Evolutionary conservation across 2,797 vertebrate species (phyloP).

Genomic region (Thripadectes ignobilis): DNA sequence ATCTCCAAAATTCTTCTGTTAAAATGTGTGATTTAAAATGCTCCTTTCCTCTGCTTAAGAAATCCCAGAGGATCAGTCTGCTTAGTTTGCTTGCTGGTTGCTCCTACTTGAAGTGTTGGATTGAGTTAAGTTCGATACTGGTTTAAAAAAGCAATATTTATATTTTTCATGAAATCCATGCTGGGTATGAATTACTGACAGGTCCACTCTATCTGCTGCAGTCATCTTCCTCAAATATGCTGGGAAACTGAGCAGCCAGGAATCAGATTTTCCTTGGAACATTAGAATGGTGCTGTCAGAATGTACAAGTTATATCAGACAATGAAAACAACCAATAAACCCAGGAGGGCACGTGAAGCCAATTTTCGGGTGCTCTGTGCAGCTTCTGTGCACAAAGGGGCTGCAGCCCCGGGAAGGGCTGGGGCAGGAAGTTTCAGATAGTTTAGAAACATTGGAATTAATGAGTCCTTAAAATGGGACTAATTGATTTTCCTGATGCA

Average conservation of each 20-base stretch:
- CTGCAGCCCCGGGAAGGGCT: neutral
- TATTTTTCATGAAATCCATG: neutral
- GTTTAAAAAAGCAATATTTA: constrained; percentile 13
- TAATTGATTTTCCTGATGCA: neutral
- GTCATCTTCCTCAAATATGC: neutral
- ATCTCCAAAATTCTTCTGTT: neutral
- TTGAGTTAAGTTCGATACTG: neutral
- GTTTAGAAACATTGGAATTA: neutral
- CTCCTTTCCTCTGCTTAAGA: neutral
- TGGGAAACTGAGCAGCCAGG: neutral
- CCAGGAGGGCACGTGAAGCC: neutral
- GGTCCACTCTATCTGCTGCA: constrained; percentile 18
- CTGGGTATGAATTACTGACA: constrained; percentile 22
- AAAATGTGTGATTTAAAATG: neutral
- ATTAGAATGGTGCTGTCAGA: neutral
- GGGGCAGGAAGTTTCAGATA: neutral
- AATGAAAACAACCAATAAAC: constrained; percentile 14
- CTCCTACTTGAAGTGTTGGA: neutral
- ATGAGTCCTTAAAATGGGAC: neutral
- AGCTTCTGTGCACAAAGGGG: neutral
- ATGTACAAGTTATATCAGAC: constrained; percentile 17
- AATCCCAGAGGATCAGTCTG: neutral
- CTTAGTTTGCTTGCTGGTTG: neutral
- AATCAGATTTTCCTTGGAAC: constrained; percentile 28
- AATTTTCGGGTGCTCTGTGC: neutral